Conservation (phyloP, 1,140 invertebrate species). For the Cydia strobilella region DNA sequence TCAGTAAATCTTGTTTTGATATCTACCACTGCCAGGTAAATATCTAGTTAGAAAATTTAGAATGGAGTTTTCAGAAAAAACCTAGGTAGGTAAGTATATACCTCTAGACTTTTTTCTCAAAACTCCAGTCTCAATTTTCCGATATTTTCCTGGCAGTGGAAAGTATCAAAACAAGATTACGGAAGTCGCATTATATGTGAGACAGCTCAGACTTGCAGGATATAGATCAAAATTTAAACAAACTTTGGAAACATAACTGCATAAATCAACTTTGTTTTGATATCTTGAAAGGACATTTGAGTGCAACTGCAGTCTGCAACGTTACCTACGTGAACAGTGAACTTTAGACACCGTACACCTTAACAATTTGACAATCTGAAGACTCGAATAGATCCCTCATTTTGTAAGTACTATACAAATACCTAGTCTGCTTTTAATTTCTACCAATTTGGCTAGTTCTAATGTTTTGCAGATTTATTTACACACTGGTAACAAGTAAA, state of each 20-base stretch:
- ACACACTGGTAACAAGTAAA: neutral
- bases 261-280: neutral
- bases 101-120: too few species aligned
- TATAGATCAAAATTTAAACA: slow-evolving; percentile 6
- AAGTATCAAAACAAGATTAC: neutral
- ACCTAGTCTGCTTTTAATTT: neutral
- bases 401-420: neutral
- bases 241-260: neutral
- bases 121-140: neutral
- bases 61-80: too few species aligned
- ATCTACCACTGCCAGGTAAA: neutral
- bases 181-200: neutral
- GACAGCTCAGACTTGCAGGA: neutral
- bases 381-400: too few species aligned
- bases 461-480: neutral
- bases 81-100: too few species aligned
- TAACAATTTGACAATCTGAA: too few species aligned
- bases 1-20: slow-evolving; percentile 4
- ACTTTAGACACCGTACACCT: too few species aligned
- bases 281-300: slow-evolving; percentile 9
- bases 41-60: neutral
- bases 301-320: neutral
- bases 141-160: neutral
- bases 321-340: neutral
- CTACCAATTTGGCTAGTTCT: neutral